Conservation (phyloP, 2,113 vertebrate species). For the Limnothrissa miodon region DNA sequence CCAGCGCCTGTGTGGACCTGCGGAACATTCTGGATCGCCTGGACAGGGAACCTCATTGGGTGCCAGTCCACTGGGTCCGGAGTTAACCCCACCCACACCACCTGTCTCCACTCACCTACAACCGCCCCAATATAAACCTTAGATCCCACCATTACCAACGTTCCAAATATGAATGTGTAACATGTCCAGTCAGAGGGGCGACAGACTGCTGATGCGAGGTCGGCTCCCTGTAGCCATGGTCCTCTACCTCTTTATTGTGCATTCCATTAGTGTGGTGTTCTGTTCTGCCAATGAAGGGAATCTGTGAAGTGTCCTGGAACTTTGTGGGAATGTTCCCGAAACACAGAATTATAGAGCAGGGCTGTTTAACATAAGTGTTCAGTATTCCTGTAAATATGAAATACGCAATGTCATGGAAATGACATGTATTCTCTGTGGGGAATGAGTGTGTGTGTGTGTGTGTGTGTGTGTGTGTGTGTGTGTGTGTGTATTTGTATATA, state of each 20-base stretch:
- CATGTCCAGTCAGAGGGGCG: not conserved
- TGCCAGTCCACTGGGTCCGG: conserved; percentile 84
- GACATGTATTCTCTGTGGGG: not conserved
- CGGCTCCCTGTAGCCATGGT: not conserved
- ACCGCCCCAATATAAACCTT: not conserved
- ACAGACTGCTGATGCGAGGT: not conserved
- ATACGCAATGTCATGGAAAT: not conserved
- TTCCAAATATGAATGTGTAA: not conserved
- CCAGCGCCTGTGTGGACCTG: conserved; percentile 77
- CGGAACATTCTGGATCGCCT: conserved; percentile 77
- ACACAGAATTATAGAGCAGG: not conserved
- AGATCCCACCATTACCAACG: not conserved
- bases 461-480: not conserved
- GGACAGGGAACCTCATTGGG: conserved; percentile 82
- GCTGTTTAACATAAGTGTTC: not conserved
- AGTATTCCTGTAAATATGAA: not conserved
- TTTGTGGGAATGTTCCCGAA: not conserved
- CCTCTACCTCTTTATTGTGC: not conserved
- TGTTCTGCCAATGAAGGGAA: not conserved
- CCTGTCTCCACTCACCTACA: not conserved
- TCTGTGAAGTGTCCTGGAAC: not conserved
- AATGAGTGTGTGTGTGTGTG: not conserved
- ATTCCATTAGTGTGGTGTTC: not conserved
- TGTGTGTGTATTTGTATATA: not conserved
- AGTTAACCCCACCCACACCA: conserved; percentile 28